Evolutionary conservation across 1,140 invertebrate genomes (phyloP).

Genomic region (Lethocerus indicus): DNA sequence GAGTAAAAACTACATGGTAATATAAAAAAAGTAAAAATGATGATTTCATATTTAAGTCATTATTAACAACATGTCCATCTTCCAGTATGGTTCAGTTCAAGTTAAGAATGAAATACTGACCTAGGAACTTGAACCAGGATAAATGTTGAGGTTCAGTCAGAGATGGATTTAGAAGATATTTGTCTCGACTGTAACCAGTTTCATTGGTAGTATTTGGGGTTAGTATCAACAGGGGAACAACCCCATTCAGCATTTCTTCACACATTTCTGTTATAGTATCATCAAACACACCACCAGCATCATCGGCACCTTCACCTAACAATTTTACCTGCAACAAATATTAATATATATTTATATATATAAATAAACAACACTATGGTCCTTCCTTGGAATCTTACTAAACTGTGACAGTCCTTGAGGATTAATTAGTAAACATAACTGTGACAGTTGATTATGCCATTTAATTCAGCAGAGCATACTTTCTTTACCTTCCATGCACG

Average conservation of each 20-base stretch:
- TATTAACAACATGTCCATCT: no score
- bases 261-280: constrained; percentile 57
- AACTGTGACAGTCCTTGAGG: no score
- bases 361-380: neutral
- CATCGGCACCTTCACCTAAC: constrained; percentile 48
- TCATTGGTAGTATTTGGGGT: constrained; percentile 38
- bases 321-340: constrained; percentile 28
- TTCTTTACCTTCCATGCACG: constrained; percentile 44
- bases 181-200: constrained; percentile 42
- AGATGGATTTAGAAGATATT: constrained; percentile 42
- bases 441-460: no score
- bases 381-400: no score
- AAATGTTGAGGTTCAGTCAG: constrained; percentile 33
- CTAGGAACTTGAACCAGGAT: constrained; percentile 38
- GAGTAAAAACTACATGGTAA: neutral
- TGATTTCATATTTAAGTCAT: no score
- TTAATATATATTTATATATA: neutral
- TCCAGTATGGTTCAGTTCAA: no score
- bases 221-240: constrained; percentile 33
- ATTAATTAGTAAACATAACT: no score
- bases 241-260: constrained; percentile 32
- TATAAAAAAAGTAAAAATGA: neutral
- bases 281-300: constrained; percentile 52
- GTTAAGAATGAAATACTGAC: constrained; percentile 16
- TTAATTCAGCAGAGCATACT: neutral